Base-by-base conservation (phyloP, 1,140 invertebrate species). In the Helicoverpa zea region DNA sequence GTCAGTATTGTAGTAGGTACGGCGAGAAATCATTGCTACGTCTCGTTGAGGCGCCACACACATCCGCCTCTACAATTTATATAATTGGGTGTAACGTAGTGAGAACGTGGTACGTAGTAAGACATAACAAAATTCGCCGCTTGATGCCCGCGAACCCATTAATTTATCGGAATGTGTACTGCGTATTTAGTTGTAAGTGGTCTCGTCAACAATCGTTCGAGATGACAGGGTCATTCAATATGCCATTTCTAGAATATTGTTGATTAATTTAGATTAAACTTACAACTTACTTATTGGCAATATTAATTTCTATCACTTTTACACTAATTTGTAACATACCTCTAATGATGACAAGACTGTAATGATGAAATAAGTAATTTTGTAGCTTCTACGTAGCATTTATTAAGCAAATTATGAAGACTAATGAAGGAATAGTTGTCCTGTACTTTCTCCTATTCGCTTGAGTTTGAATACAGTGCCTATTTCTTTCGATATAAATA, bases 51-150 rank as follows among this genome's bases (percentile, higher is more conserved):
- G 43, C 63, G 43, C 63, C 63, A 66, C 72, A 74, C 23, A 80
- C 79, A 81, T 81, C 79, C 72, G 78, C 78, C 35, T 81, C 61
- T 16, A 76, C 64, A 81, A 76, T n/a, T n/a, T n/a, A n/a, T 70
- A 70, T 76, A 77, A 81, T 77, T 77, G 43, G 30, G 54, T 58
- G 73, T 47, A 61, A 43, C 73, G 56, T 76, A 70, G 54, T 81
- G 13, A 70, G 75, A 75, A 61, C 35, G 64, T 75, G 13, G n/a
- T 75, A 75, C 35, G 73, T 23, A 61, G 43, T 35, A 47, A 49
- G 10, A 29, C 16, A 51, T 49, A 61, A 59, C 63, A 59, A 61
- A 59, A 49, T 58, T 51, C 35, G 43, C 54, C 35, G 35, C 73
- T 75, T 51, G 58, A 58, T 23, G 47, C 47, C 61, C 30, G 56